Evolutionary conservation across 2,888 invertebrate genomes (phyloP), one percentile per base, ranked within the genome.

Genomic region (Trichacis sp.): DNA sequence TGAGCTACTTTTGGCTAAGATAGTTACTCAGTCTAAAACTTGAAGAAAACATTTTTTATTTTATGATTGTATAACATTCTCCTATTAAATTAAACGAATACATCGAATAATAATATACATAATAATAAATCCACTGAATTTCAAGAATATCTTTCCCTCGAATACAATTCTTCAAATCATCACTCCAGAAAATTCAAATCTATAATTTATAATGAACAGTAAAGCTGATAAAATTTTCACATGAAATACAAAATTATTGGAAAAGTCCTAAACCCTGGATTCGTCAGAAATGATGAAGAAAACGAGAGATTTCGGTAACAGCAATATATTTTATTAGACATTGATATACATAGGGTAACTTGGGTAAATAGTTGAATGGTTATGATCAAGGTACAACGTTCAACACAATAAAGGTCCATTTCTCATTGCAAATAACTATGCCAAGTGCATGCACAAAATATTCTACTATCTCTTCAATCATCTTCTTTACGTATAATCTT

Each of bases 281-380:
- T 24, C 24, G n/a, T n/a, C 24, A 24, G 8, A 24, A 24, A 8
- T 11, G 20, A 12, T 12, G 6, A 24, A 12, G 2, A 29, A 14
- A n/a, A 29, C 20, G 4, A 14, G 1, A 12, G 12, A 18, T 65
- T 68, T 54, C 74, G 73, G 72, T 82, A 83, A 84, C 83, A 81
- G 77, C 75, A 77, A 72, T 82, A 82, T 83, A 83, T 79, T 83
- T 83, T 83, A 83, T 83, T 83, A 82, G 81, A 84, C 83, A 84
- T 83, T 82, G 79, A 83, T 82, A 82, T 83, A 83, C 83, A 83
- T 77, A 74, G 78, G 79, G 75, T 78, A 79, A 73, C 79, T 73
- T 70, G 75, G 77, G 76, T 72, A 75, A 76, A 75, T 77, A 77
- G 71, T 70, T 76, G 68, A 72, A 71, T 74, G 72, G 67, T 73